Evolutionary conservation across 2,113 vertebrate genomes (phyloP), one percentile per base, ranked within the genome.

Genomic region (Platanista minor): DNA sequence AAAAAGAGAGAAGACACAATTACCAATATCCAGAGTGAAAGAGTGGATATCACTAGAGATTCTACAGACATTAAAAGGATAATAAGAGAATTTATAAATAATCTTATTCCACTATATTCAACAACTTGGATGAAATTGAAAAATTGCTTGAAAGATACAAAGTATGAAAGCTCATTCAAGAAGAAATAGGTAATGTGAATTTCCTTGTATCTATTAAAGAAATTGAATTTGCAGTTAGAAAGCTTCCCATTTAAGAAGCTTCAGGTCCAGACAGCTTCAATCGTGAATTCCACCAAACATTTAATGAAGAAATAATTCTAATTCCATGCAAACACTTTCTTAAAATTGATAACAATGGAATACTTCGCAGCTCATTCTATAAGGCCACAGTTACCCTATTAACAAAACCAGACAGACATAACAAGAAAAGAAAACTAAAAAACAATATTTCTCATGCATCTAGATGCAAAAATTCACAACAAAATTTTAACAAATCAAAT

Each of bases 51-150:
- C 20, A 52, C 52, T 62, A 88, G 49, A 71, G 9, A 71, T 41
- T 88, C n/a, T 95, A 67, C 15, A 91, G 31, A 66, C 88, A 83
- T 52, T 83, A 80, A 74, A 85, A 94, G 3, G 64, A 61, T 75
- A 91, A 59, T 33, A 88, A 57, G 7, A 20, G 27, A 81, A 74
- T 46, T 69, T 75, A 64, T 71, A 92, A 91, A 81, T 10, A 62
- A 49, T 86, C 95, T 84, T 88, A 93, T 69, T 88, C 31, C 3
- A 78, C 69, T 74, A 87, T 94, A 41, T 84, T 94, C 12, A 92
- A 43, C 20, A 88, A 81, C n/a, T 81, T 86, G 13, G n/a, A 67
- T 81, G 27, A 27, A 54, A 95, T 33, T 69, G 33, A 82, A 84
- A 94, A 85, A 75, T 43, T 89, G 15, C 25, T 54, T 81, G 14